Evolutionary conservation across 2,113 vertebrate genomes (phyloP), one percentile per base, ranked within the genome.

Genomic region (Brachyhypopomus occidentalis): DNA sequence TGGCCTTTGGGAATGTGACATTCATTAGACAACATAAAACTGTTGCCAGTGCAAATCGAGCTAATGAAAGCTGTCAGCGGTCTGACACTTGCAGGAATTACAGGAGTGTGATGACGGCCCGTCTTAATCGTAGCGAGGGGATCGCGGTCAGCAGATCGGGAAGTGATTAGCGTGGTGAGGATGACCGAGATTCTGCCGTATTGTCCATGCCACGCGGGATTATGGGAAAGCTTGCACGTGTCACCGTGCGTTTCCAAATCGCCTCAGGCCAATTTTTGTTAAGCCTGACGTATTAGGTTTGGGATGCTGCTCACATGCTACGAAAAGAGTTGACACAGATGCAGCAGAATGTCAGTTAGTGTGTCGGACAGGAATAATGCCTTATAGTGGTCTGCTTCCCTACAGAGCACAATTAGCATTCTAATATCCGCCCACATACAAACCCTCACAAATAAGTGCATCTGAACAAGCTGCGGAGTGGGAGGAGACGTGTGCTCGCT

Each of bases 1-100:
- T 88, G 87, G 84, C 89, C 88, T 89, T 86, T 83, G 86, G 90
- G 90, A 91, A 76, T 80, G 70, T 83, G 84, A 91, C 83, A 90
- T 84, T 82, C 88, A 81, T 89, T 86, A 91, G 89, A 81, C 70
- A 88, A 91, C 90, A 90, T 90, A 86, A 85, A 88, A 78, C 76
- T 75, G 67, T 69, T 36, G 76, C 83, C 84, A 87, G 82, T 27
- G 84, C 58, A 83, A 74, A 85, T 86, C 86, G 48, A 79, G 8
- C 73, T 88, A 84, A 79, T 80, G 87, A 75, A 84, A 85, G 30
- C 62, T 87, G 84, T 55, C 84, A 88, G 78, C 73, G 82, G 80
- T 75, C 82, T 75, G 75, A 80, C 85, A 79, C 86, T 86, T 84
- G 59, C 73, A 86, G 76, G 77, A 85, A 84, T 87, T 81, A 82